Evolutionary conservation across 2,797 vertebrate species (phyloP).

Genomic region (Prionace glauca): DNA sequence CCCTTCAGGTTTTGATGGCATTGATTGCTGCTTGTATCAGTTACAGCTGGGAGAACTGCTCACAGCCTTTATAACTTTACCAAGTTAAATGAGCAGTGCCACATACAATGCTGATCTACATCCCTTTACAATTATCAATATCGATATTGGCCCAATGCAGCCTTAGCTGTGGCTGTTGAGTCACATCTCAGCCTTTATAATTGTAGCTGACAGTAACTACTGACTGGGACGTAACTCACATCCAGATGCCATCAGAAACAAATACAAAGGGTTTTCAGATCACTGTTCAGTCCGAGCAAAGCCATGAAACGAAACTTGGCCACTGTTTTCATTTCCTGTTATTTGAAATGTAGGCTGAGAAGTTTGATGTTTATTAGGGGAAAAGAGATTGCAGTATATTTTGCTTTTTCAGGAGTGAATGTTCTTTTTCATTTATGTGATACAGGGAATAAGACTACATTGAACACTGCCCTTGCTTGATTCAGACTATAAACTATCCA

Average conservation of each 20-base stretch:
- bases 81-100: not conserved
- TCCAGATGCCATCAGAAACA: not conserved
- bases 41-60: not conserved
- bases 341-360: not conserved
- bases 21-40: not conserved
- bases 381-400: not conserved
- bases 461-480: not conserved
- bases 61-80: not conserved
- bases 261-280: not conserved
- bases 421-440: not conserved
- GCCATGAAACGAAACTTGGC: not conserved
- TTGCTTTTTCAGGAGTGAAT: not conserved
- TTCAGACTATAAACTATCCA: not conserved
- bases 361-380: not conserved
- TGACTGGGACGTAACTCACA: not conserved
- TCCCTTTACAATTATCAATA: conserved; percentile 16
- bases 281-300: not conserved
- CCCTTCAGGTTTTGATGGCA: not conserved
- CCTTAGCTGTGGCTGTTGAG: not conserved
- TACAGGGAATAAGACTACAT: not conserved
- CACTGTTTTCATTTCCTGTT: not conserved
- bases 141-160: not conserved
- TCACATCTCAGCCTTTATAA: not conserved
- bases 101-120: not conserved
- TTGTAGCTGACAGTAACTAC: too few relatives aligned